These are phyloP conservation scores for Tetramorium parvispinum DNA, from an alignment of 1,140 invertebrate genomes.

Conservation along the genomic window DNA sequence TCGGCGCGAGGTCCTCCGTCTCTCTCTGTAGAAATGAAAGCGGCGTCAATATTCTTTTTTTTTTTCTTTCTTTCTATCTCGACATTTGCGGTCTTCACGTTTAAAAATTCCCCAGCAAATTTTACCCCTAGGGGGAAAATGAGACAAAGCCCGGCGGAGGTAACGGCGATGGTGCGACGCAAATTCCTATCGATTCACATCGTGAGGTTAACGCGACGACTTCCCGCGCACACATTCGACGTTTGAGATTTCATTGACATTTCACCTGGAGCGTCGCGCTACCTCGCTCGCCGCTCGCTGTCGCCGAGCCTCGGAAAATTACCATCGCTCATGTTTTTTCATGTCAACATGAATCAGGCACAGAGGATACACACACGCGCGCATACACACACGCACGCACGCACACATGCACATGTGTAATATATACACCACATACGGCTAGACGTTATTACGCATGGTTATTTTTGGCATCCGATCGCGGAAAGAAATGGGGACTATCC, in stretches of 20 bases:
- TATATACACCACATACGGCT: neutral
- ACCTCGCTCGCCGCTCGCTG: neutral
- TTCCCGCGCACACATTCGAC: conserved; percentile 3
- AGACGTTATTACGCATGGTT: neutral
- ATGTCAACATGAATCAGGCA: neutral
- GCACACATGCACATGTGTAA: too few species aligned
- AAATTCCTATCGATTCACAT: conserved; percentile 28
- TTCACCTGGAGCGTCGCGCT: neutral
- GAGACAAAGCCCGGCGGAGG: neutral
- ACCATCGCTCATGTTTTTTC: neutral
- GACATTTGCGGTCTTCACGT: too few species aligned
- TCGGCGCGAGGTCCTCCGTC: neutral
- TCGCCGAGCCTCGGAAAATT: neutral
- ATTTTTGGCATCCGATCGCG: neutral
- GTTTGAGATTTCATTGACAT: neutral
- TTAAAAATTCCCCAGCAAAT: conserved; percentile 18
- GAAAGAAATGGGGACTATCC: neutral
- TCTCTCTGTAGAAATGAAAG: too few species aligned
- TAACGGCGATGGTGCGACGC: neutral
- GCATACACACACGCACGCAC: too few species aligned
- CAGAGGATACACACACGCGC: too few species aligned
- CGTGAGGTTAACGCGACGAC: conserved; percentile 14
- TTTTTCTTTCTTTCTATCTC: too few species aligned
- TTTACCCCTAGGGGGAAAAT: conserved; percentile 6
- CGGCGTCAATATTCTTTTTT: too few species aligned